Base-by-base conservation (phyloP, 2,113 vertebrate species). In the Sylvilagus bachmani region DNA sequence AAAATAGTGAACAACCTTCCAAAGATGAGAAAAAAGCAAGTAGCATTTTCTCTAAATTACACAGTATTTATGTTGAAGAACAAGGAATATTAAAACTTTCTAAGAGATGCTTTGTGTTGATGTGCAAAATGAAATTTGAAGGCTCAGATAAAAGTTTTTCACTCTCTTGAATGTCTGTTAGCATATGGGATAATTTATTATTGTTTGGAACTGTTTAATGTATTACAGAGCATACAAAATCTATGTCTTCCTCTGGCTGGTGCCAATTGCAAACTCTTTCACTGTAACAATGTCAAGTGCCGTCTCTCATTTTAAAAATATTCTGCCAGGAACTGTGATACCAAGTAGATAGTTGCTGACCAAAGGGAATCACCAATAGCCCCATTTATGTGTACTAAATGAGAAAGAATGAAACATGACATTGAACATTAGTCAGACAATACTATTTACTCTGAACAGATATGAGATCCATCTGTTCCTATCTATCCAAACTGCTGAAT, bases 301-400 rank as follows among this genome's bases (percentile, higher is more conserved):
- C 71, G 66, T 74, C 44, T 27, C 36, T 36, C 38, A 79, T 88
- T 95, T 92, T 77, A 49, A 94, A 89, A 95, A 78, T 38, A 64
- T 25, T 77, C 51, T 75, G 25, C 62, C 16, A 73, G 75, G 27
- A 89, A 67, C 24, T 3, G n/a, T 33, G 66, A 49, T 17, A 78
- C 10, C 31, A 25, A 81, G 27, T 49, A 94, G 77, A 90, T 27
- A 53, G 17, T 61, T 24, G 7, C 2, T 73, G 44, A 88, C 61
- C 44, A 84, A 66, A 80, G 27, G 31, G 33, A 21, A 29, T 36
- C 90, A 83, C 83, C 92, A 73, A 79, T 10, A 89, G 58, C 25
- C 84, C 31, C 36, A 73, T 51, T 61, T 80, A 7, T 38, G 31
- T 8, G 4, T 80, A 9, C 44, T 67, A 88, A 94, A n/a, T 24